Percentiles rank a stretch among this genome's conserved stretches.
Conservation (phyloP, 1,140 invertebrate genomes). For the Anastatus disparis region DNA sequence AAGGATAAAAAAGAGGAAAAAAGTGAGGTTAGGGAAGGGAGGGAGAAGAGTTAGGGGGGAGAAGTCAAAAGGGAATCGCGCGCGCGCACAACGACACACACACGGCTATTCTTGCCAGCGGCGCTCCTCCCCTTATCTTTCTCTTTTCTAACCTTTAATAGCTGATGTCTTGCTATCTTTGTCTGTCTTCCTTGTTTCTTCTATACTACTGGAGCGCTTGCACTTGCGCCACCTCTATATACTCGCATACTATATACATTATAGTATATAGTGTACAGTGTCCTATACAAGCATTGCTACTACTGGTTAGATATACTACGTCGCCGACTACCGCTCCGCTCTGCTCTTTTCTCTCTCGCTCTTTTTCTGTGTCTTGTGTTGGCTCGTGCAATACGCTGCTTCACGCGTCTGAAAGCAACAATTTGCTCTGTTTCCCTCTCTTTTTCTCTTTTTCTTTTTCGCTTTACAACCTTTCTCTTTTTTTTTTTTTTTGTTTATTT, state of each 20-base stretch:
- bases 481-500: neutral
- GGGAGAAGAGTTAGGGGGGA: neutral
- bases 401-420: slow-evolving; percentile 19
- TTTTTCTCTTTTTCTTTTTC: neutral
- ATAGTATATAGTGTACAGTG: neutral
- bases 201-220: slow-evolving; percentile 18
- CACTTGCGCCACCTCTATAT: neutral
- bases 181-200: slow-evolving; percentile 5
- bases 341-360: too few species aligned
- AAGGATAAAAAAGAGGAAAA: neutral
- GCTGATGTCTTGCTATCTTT: neutral
- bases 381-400: too few species aligned
- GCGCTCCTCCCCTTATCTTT: slow-evolving; percentile 55
- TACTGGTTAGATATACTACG: too few species aligned
- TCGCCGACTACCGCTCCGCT: too few species aligned
- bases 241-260: neutral
- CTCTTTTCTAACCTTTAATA: neutral
- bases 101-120: slow-evolving; percentile 59
- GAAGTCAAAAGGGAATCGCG: neutral
- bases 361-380: too few species aligned
- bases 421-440: slow-evolving; percentile 23
- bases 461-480: neutral
- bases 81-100: neutral
- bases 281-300: too few species aligned
- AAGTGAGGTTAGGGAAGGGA: neutral